phyloP scores from a whole-genome alignment of 2,888 invertebrate genomes.

The Sicus ferrugineus region DNA sequence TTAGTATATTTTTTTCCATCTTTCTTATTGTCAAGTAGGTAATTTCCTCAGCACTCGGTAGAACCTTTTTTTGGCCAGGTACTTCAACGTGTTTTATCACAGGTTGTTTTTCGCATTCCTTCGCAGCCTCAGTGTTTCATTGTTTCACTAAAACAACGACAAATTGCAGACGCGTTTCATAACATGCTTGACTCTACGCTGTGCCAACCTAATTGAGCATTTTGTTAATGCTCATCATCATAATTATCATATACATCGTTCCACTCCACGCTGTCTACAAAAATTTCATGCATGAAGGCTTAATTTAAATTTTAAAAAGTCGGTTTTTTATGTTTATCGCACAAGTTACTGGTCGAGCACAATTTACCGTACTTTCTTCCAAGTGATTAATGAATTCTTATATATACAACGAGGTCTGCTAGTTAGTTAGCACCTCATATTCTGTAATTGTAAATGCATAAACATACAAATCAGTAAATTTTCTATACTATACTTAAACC shows the following conservation, averaged over 20 bases:
- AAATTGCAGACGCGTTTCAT: conserved; percentile 3
- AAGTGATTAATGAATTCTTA: no score
- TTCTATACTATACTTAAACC: no score
- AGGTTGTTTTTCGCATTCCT: background rate
- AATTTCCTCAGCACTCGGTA: conserved; percentile 10
- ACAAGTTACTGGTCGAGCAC: no score
- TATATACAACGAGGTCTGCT: no score
- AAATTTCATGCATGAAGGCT: no score
- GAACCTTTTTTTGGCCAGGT: conserved; percentile 18
- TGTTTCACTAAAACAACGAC: conserved; percentile 4
- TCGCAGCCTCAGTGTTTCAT: background rate
- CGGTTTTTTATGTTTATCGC: no score
- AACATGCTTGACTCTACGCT: background rate
- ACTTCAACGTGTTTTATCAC: conserved; percentile 22
- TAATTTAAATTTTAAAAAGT: no score
- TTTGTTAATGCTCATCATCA: background rate
- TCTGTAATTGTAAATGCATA: no score
- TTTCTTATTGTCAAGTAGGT: conserved; percentile 10
- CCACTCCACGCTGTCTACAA: no score
- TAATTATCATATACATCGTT: background rate
- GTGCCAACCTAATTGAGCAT: background rate
- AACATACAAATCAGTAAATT: no score
- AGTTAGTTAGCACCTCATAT: no score
- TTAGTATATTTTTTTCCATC: background rate
- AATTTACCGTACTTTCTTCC: no score